Evolutionary conservation across 2,797 vertebrate species (phyloP), one percentile per base, ranked within the genome.

Genomic region (Myiotriccus ornatus): DNA sequence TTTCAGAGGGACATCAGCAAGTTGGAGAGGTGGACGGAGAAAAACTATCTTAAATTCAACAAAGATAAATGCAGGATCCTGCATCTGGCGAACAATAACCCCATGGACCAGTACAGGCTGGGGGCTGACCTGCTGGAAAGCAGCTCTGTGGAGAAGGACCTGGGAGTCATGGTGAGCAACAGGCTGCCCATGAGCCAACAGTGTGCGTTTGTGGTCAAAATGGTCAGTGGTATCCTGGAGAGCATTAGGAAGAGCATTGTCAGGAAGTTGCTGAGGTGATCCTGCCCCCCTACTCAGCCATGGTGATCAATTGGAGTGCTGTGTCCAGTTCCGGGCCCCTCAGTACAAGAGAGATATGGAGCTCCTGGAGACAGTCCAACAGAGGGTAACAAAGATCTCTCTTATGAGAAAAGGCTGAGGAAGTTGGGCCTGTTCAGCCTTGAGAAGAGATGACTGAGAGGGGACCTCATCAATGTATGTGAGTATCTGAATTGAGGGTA

Each of bases 251-350:
- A 53, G 6, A 53, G 9, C 16, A 15, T 17, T 53, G 39, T 19
- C 25, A 41, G 30, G 23, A 84, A 27, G 6, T 32, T 0, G 0
- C 46, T 32, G 3, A 59, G 16, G 19, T 59, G 25, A 47, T 41
- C 46, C 39, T 67, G 11, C 6, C 19, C 30, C 25, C 47, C 34
- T 47, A 5, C 16, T 35, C 39, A 67, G 18, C 24, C n/a, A 25
- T 49, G n/a, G 25, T 35, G 13, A 49, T 5, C 18, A 21, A 28
- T 25, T 21, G 25, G 23, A 49, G 12, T 49, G 13, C 62, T 44
- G 62, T n/a, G 20, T 44, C 22, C 44, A 35, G 12, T 21, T 35
- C n/a, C 35, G 25, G 25, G 24, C 13, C 28, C 44, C 25, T 28
- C 44, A 35, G 64, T 20, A 65, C 44, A 49, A 49, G n/a, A 49